A percentile compares a stretch with the other conserved stretches of the same genome.
Conservation (phyloP, 2,113 vertebrate species). For the Callaeas wilsoni region DNA sequence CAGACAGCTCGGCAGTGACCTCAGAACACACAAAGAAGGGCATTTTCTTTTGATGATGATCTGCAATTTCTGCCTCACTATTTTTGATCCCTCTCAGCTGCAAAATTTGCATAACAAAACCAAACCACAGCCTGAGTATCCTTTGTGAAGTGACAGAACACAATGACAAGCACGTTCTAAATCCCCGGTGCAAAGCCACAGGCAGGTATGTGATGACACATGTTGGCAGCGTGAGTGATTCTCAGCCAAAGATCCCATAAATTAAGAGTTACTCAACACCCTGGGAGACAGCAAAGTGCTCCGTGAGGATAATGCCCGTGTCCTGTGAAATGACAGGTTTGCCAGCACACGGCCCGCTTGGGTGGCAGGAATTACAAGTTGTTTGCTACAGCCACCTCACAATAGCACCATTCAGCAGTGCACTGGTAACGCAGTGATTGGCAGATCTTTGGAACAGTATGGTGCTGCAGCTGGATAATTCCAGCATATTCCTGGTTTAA, state of each 20-base stretch:
- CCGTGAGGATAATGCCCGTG: not conserved
- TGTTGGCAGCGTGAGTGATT: not conserved
- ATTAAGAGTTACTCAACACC: not conserved
- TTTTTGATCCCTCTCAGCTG: not conserved
- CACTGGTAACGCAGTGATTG: constrained; percentile 7
- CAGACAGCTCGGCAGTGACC: not conserved
- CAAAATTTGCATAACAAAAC: constrained; percentile 7
- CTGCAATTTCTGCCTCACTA: not conserved
- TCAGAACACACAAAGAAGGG: not conserved
- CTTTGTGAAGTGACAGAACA: not conserved
- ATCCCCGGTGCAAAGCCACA: not conserved
- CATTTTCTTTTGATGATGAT: not conserved
- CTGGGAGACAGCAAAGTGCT: not conserved
- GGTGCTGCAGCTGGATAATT: constrained; percentile 49
- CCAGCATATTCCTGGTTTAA: constrained; percentile 40
- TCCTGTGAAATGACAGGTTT: not conserved
- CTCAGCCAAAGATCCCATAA: not conserved
- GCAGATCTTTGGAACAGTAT: constrained; percentile 37
- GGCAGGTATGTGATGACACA: not conserved
- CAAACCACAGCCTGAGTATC: not conserved
- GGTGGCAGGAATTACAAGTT: constrained; percentile 36
- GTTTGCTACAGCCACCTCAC: constrained; percentile 26
- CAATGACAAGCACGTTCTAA: not conserved
- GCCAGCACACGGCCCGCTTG: not conserved
- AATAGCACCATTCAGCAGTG: constrained; percentile 27